A percentile compares a stretch with the other conserved stretches of the same genome.
These are phyloP conservation scores for Botia kubotai DNA, from an alignment of 2,797 vertebrate genomes.

Conservation along the genomic window DNA sequence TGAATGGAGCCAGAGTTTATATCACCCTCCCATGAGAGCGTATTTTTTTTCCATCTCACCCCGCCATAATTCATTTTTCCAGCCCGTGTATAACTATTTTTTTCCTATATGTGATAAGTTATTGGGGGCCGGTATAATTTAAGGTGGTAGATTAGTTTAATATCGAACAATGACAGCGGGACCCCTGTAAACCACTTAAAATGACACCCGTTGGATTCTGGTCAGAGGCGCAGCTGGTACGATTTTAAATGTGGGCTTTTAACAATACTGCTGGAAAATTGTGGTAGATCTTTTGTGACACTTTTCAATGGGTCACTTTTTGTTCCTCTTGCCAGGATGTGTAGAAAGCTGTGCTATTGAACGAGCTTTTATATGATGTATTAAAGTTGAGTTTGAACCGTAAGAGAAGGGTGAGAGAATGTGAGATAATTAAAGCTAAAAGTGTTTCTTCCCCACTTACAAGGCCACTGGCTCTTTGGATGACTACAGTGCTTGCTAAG, in stretches of 20 bases:
- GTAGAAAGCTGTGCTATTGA: conserved; percentile 59
- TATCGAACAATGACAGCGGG: conserved; percentile 73
- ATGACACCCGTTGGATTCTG: conserved; percentile 67
- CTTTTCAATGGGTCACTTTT: conserved; percentile 69
- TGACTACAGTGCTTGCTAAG: neutral
- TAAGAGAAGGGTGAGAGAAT: conserved; percentile 51
- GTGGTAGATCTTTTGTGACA: conserved; percentile 71
- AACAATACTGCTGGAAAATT: conserved; percentile 74
- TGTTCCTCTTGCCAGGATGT: conserved; percentile 57
- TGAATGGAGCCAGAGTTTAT: conserved; percentile 17
- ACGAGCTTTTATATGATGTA: conserved; percentile 57
- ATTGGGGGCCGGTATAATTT: conserved; percentile 66
- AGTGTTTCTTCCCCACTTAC: conserved; percentile 2
- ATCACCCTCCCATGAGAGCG: conserved; percentile 62
- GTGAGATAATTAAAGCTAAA: conserved; percentile 46
- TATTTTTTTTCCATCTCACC: conserved; percentile 58
- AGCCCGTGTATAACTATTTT: conserved; percentile 60
- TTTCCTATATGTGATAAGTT: conserved; percentile 57
- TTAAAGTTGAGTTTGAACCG: conserved; percentile 52
- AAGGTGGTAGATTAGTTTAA: conserved; percentile 72
- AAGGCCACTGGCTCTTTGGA: neutral
- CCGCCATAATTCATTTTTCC: conserved; percentile 65
- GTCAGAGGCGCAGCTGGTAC: conserved; percentile 71
- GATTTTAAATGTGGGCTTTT: conserved; percentile 70
- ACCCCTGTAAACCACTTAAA: conserved; percentile 64